Percentiles rank a stretch among this genome's conserved stretches.
These are phyloP conservation scores for Lepisosteus oculatus DNA, from an alignment of 2,113 vertebrate species.

Conservation along the genomic window DNA sequence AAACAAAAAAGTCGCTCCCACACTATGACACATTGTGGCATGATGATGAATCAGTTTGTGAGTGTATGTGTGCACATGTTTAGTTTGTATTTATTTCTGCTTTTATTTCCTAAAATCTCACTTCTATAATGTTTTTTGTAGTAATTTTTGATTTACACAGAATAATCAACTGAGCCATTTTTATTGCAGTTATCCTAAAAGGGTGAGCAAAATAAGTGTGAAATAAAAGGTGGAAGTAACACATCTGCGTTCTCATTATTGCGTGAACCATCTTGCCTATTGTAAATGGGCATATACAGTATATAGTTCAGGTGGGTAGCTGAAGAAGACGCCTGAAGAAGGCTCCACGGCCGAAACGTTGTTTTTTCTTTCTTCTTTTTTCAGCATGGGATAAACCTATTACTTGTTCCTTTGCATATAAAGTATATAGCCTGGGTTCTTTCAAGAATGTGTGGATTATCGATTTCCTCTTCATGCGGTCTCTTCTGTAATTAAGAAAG, in stretches of 20 bases:
- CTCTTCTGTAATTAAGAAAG: too few species aligned
- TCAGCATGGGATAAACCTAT: too few species aligned
- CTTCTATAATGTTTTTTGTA: constrained; percentile 9
- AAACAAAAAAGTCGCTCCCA: not conserved
- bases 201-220: constrained; percentile 15
- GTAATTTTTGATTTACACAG: constrained; percentile 8
- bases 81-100: not conserved
- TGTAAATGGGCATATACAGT: too few species aligned
- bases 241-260: not conserved
- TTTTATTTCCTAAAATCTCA: not conserved
- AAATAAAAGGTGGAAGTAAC: not conserved
- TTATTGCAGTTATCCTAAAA: not conserved
- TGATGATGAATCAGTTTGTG: not conserved
- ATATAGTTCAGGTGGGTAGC: too few species aligned
- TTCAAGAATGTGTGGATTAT: too few species aligned
- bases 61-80: not conserved
- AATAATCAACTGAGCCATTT: constrained; percentile 2
- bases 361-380: too few species aligned
- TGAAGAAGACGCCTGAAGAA: too few species aligned
- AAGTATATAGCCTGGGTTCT: not conserved
- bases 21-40: constrained; percentile 1
- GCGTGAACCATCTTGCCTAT: not conserved
- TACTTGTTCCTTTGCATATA: too few species aligned
- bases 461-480: too few species aligned
- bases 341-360: too few species aligned